Evolutionary conservation across 2,797 vertebrate genomes (phyloP).

Genomic region (Cuculus canorus): DNA sequence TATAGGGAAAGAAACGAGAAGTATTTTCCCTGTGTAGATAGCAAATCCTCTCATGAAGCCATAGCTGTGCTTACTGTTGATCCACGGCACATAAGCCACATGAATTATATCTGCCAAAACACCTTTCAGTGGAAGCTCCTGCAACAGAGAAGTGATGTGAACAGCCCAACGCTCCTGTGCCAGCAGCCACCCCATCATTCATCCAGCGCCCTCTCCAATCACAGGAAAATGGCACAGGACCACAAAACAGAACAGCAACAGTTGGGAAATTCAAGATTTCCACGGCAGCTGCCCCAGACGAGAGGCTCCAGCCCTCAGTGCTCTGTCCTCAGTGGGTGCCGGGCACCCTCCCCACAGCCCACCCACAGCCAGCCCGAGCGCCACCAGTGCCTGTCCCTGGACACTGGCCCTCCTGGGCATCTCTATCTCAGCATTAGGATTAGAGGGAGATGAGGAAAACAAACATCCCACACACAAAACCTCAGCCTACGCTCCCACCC

Average conservation of each 20-base stretch:
- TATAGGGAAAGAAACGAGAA: background rate
- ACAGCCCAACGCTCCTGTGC: fast-evolving
- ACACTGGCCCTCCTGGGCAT: fast-evolving
- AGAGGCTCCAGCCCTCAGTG: too few species aligned
- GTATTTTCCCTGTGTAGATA: background rate
- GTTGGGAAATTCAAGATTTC: background rate
- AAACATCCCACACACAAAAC: fast-evolving
- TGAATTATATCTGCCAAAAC: background rate
- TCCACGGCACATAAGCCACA: background rate
- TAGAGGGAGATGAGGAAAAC: background rate
- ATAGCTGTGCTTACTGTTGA: slow-evolving; percentile 19
- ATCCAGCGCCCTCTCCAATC: background rate
- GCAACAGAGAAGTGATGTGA: background rate
- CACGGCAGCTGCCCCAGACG: background rate
- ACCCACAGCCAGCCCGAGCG: too few species aligned
- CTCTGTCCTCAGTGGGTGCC: too few species aligned
- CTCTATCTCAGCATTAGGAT: too few species aligned
- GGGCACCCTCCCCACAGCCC: too few species aligned
- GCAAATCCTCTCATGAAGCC: background rate
- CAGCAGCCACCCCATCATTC: background rate
- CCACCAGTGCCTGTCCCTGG: too few species aligned
- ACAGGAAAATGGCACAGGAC: background rate
- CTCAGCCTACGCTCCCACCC: background rate
- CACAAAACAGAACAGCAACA: background rate
- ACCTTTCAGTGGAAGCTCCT: slow-evolving; percentile 17